Percentiles rank a stretch among this genome's conserved stretches.
These are phyloP conservation scores for Torymus tubicola DNA, from an alignment of 2,888 invertebrate genomes.

Conservation along the genomic window DNA sequence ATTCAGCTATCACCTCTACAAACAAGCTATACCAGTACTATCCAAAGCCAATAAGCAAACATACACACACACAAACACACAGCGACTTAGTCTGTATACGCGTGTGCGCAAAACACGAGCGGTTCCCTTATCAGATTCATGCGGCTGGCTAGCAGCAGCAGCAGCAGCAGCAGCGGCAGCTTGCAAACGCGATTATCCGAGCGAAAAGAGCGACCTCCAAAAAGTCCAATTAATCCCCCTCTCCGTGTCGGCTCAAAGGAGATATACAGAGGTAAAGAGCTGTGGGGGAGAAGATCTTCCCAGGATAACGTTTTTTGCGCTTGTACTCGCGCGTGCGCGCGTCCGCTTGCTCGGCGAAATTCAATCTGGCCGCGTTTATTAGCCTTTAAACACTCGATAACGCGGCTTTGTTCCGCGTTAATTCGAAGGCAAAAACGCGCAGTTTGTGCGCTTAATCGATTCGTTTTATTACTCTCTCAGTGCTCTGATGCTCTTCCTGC, in stretches of 20 bases:
- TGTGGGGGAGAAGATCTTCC: background rate
- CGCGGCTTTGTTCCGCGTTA: slow-evolving; percentile 1
- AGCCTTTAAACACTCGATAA: slow-evolving; percentile 33
- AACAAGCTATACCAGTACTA: too few species aligned
- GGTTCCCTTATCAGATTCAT: too few species aligned
- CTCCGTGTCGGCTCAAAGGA: background rate
- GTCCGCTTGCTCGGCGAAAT: background rate
- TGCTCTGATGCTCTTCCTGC: background rate
- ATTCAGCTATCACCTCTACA: too few species aligned
- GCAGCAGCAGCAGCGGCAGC: too few species aligned
- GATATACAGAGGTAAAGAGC: background rate
- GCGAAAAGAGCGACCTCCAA: slow-evolving; percentile 4
- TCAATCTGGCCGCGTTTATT: slow-evolving; percentile 17
- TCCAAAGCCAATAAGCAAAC: too few species aligned
- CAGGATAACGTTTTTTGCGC: too few species aligned
- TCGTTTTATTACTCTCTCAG: too few species aligned
- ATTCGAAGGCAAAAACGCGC: background rate
- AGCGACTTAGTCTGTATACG: too few species aligned
- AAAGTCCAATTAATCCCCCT: slow-evolving; percentile 24
- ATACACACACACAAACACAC: too few species aligned
- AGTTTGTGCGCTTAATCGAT: too few species aligned
- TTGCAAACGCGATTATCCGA: slow-evolving; percentile 10
- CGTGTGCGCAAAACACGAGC: too few species aligned
- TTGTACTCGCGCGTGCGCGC: background rate
- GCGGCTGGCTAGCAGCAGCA: too few species aligned